phyloP scores from a whole-genome alignment of 2,113 vertebrate genomes.

The Myrmecophaga tridactyla region DNA sequence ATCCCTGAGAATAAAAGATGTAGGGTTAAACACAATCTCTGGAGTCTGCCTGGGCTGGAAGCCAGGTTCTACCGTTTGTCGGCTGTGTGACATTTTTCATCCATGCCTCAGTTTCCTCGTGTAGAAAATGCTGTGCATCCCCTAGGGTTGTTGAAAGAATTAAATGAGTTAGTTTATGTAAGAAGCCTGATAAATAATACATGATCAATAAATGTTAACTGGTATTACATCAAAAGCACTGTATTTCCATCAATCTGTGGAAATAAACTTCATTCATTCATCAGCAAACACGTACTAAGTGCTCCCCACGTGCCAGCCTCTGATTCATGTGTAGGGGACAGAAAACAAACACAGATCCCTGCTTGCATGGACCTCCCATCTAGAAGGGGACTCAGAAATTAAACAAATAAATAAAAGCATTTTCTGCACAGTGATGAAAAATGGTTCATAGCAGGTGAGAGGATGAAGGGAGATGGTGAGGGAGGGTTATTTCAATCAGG shows the following conservation, averaged over 20 bases:
- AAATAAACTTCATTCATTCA: neutral
- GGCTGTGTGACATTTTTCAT: neutral
- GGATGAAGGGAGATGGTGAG: neutral
- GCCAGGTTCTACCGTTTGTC: neutral
- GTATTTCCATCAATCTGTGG: neutral
- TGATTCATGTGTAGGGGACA: neutral
- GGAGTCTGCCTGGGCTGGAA: neutral
- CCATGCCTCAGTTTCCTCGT: neutral
- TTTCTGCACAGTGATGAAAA: neutral
- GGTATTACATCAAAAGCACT: neutral
- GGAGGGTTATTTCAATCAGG: neutral
- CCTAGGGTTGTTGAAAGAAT: neutral
- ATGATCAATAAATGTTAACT: neutral
- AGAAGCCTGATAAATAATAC: neutral
- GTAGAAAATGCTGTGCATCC: neutral
- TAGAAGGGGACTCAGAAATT: neutral
- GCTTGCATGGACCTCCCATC: neutral
- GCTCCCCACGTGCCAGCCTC: neutral
- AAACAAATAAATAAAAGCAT: neutral
- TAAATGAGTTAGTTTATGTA: neutral
- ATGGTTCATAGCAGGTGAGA: neutral
- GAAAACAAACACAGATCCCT: neutral
- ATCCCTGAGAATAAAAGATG: neutral
- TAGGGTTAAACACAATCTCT: neutral
- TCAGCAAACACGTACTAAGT: neutral